Evolutionary conservation across 2,797 vertebrate species (phyloP).

Genomic region (Neostethus bicornis): DNA sequence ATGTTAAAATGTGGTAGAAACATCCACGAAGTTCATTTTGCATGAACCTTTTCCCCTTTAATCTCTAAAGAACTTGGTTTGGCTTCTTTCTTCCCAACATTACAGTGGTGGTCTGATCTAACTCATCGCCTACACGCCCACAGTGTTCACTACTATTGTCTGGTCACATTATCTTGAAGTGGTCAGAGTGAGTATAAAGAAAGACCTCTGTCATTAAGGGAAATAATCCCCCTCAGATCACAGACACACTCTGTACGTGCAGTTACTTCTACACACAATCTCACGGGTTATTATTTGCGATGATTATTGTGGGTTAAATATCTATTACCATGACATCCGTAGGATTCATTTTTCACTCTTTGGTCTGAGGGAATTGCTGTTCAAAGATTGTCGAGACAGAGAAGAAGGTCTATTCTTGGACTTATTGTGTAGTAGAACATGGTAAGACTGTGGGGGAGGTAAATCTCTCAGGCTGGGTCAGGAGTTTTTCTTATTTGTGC

Average conservation of each 20-base stretch:
- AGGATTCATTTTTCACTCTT: slow-evolving; percentile 13
- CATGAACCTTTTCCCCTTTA: no score
- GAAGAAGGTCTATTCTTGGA: slow-evolving; percentile 17
- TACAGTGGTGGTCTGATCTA: not conserved
- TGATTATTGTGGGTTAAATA: slow-evolving; percentile 50
- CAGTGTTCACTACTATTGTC: slow-evolving; percentile 15
- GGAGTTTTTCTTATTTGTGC: slow-evolving; percentile 47
- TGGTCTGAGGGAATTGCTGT: slow-evolving; percentile 35
- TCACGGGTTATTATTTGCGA: slow-evolving; percentile 12
- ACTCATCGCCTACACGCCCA: slow-evolving; percentile 6
- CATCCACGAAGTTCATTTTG: no score
- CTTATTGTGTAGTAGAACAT: slow-evolving; percentile 40
- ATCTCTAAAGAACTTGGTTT: no score
- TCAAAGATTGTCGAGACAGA: slow-evolving; percentile 4
- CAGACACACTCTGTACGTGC: slow-evolving; percentile 24
- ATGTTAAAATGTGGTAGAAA: no score
- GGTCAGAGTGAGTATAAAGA: slow-evolving; percentile 24
- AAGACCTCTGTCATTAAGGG: slow-evolving; percentile 40
- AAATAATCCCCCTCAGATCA: slow-evolving; percentile 46
- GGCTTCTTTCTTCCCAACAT: slow-evolving; percentile 1
- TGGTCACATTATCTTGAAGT: slow-evolving; percentile 36
- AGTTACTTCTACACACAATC: slow-evolving; percentile 5
- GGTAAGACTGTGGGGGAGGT: slow-evolving; percentile 47
- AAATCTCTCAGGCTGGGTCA: slow-evolving; percentile 45
- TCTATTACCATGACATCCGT: slow-evolving; percentile 40